Percentiles rank a stretch among this genome's conserved stretches.
phyloP scores from a whole-genome alignment of 2,888 invertebrate genomes.

The Auanema sp. region DNA sequence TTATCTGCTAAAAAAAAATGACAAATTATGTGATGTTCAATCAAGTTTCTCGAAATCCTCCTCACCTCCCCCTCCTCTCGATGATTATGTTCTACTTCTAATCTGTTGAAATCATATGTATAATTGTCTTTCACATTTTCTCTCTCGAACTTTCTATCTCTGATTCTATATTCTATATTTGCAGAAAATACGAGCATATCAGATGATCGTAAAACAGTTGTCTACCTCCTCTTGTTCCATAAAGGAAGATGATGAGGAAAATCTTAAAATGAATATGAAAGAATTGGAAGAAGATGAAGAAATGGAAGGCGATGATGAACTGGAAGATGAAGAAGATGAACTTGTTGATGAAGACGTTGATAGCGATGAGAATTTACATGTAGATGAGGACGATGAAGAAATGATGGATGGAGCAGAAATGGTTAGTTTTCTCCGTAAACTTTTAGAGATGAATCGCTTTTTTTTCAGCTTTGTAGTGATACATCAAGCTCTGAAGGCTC shows the following conservation, averaged over 20 bases:
- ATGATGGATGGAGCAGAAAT: background rate
- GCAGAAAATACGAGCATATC: slow-evolving; percentile 3
- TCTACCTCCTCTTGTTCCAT: background rate
- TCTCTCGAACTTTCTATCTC: no score
- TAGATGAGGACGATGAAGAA: slow-evolving; percentile 19
- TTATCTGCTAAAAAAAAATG: no score
- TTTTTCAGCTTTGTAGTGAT: slow-evolving; percentile 14
- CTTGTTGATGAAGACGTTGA: slow-evolving; percentile 29
- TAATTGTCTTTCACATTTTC: no score
- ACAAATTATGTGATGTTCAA: no score
- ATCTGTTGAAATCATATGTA: no score
- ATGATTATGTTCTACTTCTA: no score
- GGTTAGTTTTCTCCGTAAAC: background rate
- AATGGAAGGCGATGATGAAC: slow-evolving; percentile 19
- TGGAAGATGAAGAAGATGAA: slow-evolving; percentile 15
- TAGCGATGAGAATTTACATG: slow-evolving; percentile 31
- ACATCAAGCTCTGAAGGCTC: slow-evolving; percentile 11
- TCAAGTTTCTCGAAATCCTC: no score
- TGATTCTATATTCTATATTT: slow-evolving; percentile 1
- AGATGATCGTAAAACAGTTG: background rate
- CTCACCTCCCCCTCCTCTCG: no score
- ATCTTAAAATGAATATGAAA: slow-evolving; percentile 14
- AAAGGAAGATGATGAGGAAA: no score
- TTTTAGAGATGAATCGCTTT: slow-evolving; percentile 1
- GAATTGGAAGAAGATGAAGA: slow-evolving; percentile 2